phyloP scores from a whole-genome alignment of 2,888 invertebrate genomes.

The Priocnemis perturbator region DNA sequence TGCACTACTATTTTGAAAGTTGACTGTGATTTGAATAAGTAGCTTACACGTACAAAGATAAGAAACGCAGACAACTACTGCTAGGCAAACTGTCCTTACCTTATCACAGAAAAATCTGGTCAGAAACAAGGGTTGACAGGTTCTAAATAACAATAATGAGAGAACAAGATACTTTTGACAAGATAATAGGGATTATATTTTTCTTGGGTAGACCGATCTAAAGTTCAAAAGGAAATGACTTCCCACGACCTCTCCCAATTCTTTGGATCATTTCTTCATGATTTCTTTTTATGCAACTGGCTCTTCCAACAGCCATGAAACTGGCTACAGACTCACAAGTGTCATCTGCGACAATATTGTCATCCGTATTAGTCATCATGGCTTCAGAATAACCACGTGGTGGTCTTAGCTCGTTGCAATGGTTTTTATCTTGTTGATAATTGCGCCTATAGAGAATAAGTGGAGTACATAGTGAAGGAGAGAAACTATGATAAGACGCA shows the following conservation, averaged over 20 bases:
- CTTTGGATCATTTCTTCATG: neutral
- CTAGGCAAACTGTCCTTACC: too few relatives aligned
- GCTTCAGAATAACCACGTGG: conserved; percentile 57
- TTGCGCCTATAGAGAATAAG: too few relatives aligned
- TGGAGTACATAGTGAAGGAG: too few relatives aligned
- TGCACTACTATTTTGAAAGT: conserved; percentile 1
- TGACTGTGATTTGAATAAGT: conserved; percentile 2
- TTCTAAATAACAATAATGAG: too few relatives aligned
- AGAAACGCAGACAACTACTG: too few relatives aligned
- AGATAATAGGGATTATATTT: conserved; percentile 25
- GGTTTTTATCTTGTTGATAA: too few relatives aligned
- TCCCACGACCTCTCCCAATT: conserved; percentile 40
- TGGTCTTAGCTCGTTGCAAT: conserved; percentile 27
- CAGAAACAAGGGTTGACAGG: too few relatives aligned
- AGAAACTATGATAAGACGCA: too few relatives aligned
- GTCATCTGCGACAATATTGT: conserved; percentile 25
- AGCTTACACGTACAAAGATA: too few relatives aligned
- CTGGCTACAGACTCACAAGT: conserved; percentile 46
- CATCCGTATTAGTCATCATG: conserved; percentile 42
- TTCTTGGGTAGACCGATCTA: conserved; percentile 20
- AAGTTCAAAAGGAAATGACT: conserved; percentile 15
- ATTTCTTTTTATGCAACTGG: too few relatives aligned
- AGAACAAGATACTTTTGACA: conserved; percentile 10
- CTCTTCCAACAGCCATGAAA: conserved; percentile 51
- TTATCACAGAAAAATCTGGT: too few relatives aligned